These are phyloP conservation scores for Iguana delicatissima DNA, from an alignment of 2,797 vertebrate species.

Conservation along the genomic window DNA sequence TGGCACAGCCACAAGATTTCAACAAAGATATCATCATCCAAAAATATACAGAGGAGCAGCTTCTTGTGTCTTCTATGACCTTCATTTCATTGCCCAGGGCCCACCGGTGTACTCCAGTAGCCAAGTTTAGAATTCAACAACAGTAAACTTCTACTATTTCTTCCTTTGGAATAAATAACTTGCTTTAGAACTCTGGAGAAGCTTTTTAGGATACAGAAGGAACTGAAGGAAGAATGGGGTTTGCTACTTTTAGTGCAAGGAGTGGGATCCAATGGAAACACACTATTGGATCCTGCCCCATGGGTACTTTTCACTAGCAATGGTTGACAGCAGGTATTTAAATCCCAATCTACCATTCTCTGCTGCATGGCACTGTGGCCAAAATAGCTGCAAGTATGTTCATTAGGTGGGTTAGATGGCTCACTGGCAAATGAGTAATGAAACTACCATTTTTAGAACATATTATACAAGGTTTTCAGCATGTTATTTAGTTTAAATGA, in stretches of 20 bases:
- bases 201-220: background rate
- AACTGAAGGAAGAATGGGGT: background rate
- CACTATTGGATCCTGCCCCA: background rate
- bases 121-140: too few species aligned
- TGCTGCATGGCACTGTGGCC: background rate
- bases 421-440: background rate
- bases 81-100: too few species aligned
- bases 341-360: background rate
- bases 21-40: too few species aligned
- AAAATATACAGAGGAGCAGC: too few species aligned
- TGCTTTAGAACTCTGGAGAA: background rate
- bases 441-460: conserved; percentile 25
- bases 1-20: too few species aligned
- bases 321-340: background rate
- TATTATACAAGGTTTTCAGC: conserved; percentile 41
- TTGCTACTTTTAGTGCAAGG: background rate
- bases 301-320: too few species aligned
- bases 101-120: too few species aligned
- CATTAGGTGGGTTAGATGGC: background rate
- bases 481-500: conserved; percentile 48
- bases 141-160: background rate
- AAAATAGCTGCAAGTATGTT: background rate
- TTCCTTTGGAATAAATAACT: background rate
- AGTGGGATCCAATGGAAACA: background rate
- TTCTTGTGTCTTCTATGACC: too few species aligned